Evolutionary conservation across 2,113 vertebrate species (phyloP), one percentile per base, ranked within the genome.

Genomic region (Fregata magnificens): DNA sequence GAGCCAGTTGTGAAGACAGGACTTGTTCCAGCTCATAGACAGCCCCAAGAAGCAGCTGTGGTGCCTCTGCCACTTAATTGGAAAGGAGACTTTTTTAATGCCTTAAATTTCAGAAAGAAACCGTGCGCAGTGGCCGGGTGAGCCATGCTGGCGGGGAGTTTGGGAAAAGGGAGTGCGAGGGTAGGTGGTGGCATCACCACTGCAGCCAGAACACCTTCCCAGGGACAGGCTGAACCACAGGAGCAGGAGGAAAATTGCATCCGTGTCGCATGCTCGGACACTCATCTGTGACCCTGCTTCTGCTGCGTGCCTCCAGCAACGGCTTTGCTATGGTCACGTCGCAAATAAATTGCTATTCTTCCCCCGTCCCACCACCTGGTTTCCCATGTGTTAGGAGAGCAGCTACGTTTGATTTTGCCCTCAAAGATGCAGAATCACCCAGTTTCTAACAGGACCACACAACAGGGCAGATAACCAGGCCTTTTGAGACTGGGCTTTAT

Each of bases 61-160:
- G 44, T 40, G 9, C 26, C 42, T 50, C 67, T 36, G 44, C 38
- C 36, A 20, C 14, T 13, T 36, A 17, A 61, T 5, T 47, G 32
- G 29, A 56, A 58, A 32, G 16, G 4, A 59, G 29, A 38, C 25
- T n/a, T 76, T 67, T 55, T 52, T 32, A 40, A 47, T 63, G 66
- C 44, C 29, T 83, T 45, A 47, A 53, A 32, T 25, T 52, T 49
- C n/a, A n/a, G 44, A 47, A 40, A 20, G 20, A 44, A 88, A 26
- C 24, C 2, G 4, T 5, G 18, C 1, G 7, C 16, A 28, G 55
- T 2, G 2, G 15, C 34, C 2, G 0, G 22, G 28, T 0, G 4
- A 82, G 52, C 16, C 0, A 1, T 34, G 31, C 42, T 17, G 53
- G 71, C 0, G 2, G 13, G n/a, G 45, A 31, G 16, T 25, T 53